phyloP scores from a whole-genome alignment of 2,888 invertebrate genomes.

The Brachypterus glaber region DNA sequence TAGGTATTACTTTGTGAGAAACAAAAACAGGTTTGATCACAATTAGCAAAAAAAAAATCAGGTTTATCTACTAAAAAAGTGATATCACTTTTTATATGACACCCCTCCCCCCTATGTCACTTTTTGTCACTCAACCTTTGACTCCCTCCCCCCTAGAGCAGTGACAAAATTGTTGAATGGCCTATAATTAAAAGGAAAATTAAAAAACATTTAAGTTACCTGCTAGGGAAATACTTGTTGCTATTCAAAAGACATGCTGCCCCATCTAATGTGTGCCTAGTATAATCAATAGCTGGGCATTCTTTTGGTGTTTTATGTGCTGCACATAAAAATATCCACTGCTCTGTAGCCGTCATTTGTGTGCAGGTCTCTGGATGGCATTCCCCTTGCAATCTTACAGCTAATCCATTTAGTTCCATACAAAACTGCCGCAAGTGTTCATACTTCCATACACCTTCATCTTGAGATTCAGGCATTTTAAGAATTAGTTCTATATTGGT shows the following conservation, averaged over 20 bases:
- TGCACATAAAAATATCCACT: constrained; percentile 99
- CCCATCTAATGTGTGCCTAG: constrained; percentile 95
- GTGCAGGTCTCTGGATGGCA: constrained; percentile 96
- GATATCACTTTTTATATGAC: no score
- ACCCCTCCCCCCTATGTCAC: no score
- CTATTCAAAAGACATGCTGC: constrained; percentile 97
- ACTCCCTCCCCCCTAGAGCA: no score
- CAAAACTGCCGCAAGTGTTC: constrained; percentile 98
- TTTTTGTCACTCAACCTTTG: no score
- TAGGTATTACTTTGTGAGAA: no score
- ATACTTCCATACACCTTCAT: constrained; percentile 99
- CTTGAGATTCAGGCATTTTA: constrained; percentile 93
- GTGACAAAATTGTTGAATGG: no score
- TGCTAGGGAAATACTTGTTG: constrained; percentile 99
- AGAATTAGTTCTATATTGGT: constrained; percentile 89
- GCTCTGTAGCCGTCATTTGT: constrained; percentile 99
- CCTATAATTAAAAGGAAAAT: no score
- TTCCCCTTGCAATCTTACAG: constrained; percentile 90
- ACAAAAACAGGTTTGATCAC: no score
- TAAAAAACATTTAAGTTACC: constrained; percentile 45
- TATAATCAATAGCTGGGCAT: constrained; percentile 99
- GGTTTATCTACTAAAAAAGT: no score
- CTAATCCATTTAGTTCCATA: constrained; percentile 98
- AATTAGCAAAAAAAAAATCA: no score
- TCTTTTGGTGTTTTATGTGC: constrained; percentile 99